Evolutionary conservation across 2,888 invertebrate species (phyloP), one percentile per base, ranked within the genome.

Genomic region (Sycophila texana): DNA sequence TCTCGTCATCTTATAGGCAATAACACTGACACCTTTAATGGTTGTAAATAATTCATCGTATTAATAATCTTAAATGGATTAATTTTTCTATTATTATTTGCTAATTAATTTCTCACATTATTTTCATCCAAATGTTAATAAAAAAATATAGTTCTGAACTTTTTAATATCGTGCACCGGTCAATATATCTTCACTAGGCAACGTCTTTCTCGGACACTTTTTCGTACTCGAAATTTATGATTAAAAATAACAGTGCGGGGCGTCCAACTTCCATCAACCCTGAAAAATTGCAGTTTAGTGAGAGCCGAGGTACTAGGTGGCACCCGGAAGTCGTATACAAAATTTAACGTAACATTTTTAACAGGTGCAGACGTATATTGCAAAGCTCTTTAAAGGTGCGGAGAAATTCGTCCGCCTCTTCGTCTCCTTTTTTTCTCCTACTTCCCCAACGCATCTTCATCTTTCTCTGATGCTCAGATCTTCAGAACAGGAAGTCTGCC

Each of bases 301-400:
- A 30, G 51, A 20, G 51, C 13, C n/a, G 72, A 22, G 58, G 55
- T 20, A 53, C 55, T 72, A 76, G 79, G 72, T 72, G 53, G 4
- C 72, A 49, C 18, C 5, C 66, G 61, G 72, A 76, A 80, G 72
- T 47, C 72, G 75, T 61, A 68, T 68, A 63, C 61, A 71, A 80
- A 74, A 77, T 80, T 65, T 66, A 77, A 70, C 71, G 74, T 71
- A 60, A 65, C 74, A 77, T 74, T 74, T 73, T 66, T 71, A 76
- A 68, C 61, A 2, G 63, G 22, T 57, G 18, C 12, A 18, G 51
- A 63, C 58, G 70, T 63, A 18, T 70, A 74, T 72, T 51, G 71
- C 78, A 53, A 75, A 58, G 63, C 63, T 75, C 77, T 75, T 77
- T 60, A 72, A 30, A 80, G 77, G 80, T 74, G 77, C 47, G 65